These are phyloP conservation scores for Bos indicus DNA, from an alignment of 2,113 vertebrate species.

Conservation along the genomic window DNA sequence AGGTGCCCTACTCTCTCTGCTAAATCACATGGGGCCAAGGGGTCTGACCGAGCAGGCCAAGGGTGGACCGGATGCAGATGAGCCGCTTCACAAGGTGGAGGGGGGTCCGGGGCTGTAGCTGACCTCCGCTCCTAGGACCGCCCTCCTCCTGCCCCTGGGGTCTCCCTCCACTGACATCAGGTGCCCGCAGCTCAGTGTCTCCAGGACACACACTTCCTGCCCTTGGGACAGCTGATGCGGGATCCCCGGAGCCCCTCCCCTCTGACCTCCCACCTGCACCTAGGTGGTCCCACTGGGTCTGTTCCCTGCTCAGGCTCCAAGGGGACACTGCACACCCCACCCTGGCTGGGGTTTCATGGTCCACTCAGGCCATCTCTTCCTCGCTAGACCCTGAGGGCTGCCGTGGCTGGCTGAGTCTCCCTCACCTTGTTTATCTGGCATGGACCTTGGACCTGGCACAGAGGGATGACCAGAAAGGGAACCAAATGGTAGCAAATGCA, in stretches of 20 bases:
- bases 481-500: neutral
- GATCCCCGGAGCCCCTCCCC: neutral
- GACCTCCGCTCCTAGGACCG: neutral
- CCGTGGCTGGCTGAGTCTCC: neutral
- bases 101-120: rapidly evolving
- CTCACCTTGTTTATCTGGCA: neutral
- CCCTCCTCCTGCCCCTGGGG: neutral
- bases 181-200: neutral
- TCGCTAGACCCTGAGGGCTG: neutral
- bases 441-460: neutral
- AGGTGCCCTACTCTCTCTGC: neutral
- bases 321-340: rapidly evolving
- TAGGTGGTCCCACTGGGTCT: neutral
- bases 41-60: neutral
- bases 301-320: neutral
- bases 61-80: rapidly evolving
- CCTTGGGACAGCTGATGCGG: neutral
- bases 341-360: no score
- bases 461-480: neutral
- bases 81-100: neutral
- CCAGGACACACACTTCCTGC: neutral
- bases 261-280: neutral
- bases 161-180: neutral
- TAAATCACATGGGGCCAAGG: neutral
- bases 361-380: neutral